These are phyloP conservation scores for Acanthopagrus latus DNA, from an alignment of 2,797 vertebrate species.

Conservation along the genomic window DNA sequence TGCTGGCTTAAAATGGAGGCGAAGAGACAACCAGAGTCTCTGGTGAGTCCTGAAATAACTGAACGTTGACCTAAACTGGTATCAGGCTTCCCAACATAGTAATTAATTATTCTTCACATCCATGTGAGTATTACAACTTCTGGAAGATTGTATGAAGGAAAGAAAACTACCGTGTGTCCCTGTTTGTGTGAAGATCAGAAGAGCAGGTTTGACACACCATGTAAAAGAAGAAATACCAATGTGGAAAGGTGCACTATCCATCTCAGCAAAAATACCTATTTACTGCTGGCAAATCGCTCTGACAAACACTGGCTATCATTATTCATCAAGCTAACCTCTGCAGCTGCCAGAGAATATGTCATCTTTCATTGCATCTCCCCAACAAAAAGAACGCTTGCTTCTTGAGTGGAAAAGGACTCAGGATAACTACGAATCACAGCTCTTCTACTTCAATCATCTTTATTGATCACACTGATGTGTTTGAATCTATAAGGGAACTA, in stretches of 20 bases:
- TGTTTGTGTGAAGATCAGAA: constrained; percentile 13
- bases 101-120: neutral
- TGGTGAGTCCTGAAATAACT: no score
- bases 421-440: neutral
- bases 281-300: constrained; percentile 35
- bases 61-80: no score
- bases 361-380: constrained; percentile 17
- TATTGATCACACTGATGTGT: neutral
- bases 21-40: no score
- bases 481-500: neutral
- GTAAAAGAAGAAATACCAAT: constrained; percentile 6
- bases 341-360: constrained; percentile 28
- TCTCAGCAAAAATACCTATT: constrained; percentile 43
- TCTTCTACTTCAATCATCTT: constrained; percentile 2
- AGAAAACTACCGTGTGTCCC: neutral
- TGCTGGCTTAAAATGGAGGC: no score
- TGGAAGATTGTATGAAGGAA: neutral
- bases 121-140: neutral
- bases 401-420: constrained; percentile 20
- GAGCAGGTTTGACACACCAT: constrained; percentile 21
- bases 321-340: constrained; percentile 42
- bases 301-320: constrained; percentile 37
- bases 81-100: neutral
- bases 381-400: constrained; percentile 12
- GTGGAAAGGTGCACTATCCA: constrained; percentile 29